Evolutionary conservation across 2,797 vertebrate species (phyloP).

Genomic region (Coluber constrictor): DNA sequence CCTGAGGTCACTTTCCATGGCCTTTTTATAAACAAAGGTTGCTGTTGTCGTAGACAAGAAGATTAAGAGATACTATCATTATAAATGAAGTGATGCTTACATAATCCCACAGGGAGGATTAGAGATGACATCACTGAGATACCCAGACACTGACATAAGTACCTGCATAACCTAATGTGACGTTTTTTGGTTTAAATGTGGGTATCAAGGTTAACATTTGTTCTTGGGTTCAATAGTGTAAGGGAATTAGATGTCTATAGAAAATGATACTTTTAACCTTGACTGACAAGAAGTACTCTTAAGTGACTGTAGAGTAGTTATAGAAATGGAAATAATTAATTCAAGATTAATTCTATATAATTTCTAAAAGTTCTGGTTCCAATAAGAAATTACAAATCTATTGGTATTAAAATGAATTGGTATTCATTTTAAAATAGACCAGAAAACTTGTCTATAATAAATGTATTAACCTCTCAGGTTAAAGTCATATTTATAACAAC

Average conservation of each 20-base stretch:
- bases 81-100: not conserved
- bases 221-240: not conserved
- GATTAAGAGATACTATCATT: conserved; percentile 1
- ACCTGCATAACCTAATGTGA: not conserved
- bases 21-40: not conserved
- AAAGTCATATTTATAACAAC: not conserved
- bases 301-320: not conserved
- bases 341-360: not conserved
- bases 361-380: not conserved
- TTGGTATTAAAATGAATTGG: not conserved
- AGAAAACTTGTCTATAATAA: not conserved
- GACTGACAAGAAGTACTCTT: not conserved
- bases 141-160: not conserved
- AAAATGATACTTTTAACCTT: not conserved
- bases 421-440: not conserved
- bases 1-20: not conserved
- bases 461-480: not conserved
- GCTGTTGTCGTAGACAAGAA: not conserved
- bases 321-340: not conserved
- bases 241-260: not conserved
- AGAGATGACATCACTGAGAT: not conserved
- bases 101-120: not conserved
- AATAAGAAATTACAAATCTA: not conserved
- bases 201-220: not conserved
- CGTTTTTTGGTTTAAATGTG: not conserved